Evolutionary conservation across 2,888 invertebrate genomes (phyloP).

Genomic region (Epinotia nisella): DNA sequence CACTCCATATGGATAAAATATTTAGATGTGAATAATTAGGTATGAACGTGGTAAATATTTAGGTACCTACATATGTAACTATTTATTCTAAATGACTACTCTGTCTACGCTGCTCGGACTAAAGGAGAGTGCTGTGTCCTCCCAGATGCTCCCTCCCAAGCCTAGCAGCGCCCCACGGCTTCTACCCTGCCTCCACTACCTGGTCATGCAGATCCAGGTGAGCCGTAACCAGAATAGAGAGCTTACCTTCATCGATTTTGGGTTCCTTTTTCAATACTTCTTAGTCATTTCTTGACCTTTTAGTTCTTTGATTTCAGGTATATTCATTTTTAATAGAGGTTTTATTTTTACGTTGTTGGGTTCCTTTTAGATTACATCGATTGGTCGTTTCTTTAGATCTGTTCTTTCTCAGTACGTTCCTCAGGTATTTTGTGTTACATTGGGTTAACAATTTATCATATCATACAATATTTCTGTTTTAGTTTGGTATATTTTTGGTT

Average conservation of each 20-base stretch:
- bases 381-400: not conserved
- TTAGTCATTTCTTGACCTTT: not conserved
- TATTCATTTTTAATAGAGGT: not conserved
- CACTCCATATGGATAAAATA: no score
- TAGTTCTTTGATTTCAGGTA: not conserved
- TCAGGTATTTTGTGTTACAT: not conserved
- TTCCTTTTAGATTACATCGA: not conserved
- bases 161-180: conserved; percentile 73
- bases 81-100: conserved; percentile 8
- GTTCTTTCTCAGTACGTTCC: not conserved
- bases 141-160: conserved; percentile 80
- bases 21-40: no score
- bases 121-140: conserved; percentile 79
- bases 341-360: not conserved
- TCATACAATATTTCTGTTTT: not conserved
- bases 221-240: conserved; percentile 76
- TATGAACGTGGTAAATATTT: no score
- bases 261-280: conserved; percentile 42
- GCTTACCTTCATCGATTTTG: conserved; percentile 48
- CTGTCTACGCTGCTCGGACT: conserved; percentile 69
- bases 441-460: not conserved
- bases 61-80: no score
- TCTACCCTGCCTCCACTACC: conserved; percentile 78
- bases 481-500: not conserved
- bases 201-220: conserved; percentile 81